phyloP scores from a whole-genome alignment of 2,888 invertebrate genomes.

The Nephrotoma appendiculata region DNA sequence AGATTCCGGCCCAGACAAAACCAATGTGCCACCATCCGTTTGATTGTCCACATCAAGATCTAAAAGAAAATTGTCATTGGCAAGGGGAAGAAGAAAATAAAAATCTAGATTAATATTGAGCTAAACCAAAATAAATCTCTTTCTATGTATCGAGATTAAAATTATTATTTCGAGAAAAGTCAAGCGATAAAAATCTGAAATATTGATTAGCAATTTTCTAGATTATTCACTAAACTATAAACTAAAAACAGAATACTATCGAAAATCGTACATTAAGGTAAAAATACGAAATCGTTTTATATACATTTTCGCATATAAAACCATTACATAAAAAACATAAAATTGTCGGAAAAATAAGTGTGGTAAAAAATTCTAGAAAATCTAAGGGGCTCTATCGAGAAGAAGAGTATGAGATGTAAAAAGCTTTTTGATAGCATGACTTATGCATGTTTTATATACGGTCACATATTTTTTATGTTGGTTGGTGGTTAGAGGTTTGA shows the following conservation, averaged over 20 bases:
- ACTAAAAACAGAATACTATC: neutral
- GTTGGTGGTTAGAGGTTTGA: neutral
- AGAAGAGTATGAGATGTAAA: neutral
- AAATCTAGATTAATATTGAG: neutral
- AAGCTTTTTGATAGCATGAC: neutral
- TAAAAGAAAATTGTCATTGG: constrained; percentile 20
- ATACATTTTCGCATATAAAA: neutral
- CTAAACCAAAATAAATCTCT: neutral
- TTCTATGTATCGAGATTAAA: neutral
- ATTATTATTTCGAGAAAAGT: neutral
- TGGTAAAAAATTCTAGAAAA: neutral
- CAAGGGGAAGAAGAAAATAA: neutral
- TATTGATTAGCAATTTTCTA: neutral
- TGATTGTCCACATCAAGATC: constrained; percentile 60
- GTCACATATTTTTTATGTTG: neutral
- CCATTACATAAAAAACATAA: neutral
- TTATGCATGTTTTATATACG: neutral
- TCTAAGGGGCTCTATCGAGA: neutral
- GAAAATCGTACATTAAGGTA: neutral
- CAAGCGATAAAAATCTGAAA: neutral
- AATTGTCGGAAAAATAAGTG: neutral
- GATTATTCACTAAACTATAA: neutral
- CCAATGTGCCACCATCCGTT: constrained; percentile 42
- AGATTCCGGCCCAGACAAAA: constrained; percentile 31
- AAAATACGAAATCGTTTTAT: neutral